Conservation (phyloP, 2,797 vertebrate species). For the Chrysocyon brachyurus region DNA sequence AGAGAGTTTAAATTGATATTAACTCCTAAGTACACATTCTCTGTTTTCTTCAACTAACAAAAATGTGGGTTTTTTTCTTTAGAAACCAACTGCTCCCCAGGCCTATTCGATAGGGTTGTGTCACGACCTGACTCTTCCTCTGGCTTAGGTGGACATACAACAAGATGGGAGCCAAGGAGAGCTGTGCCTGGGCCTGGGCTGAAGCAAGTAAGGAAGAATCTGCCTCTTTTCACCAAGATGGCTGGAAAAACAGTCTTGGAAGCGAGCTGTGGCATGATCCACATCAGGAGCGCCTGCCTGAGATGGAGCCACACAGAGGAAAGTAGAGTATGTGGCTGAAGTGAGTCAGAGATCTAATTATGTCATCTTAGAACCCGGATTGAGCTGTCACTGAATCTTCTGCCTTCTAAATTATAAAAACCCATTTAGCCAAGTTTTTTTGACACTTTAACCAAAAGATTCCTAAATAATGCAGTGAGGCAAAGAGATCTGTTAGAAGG, state of each 20-base stretch:
- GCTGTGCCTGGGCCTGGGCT: background rate
- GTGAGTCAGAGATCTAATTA: background rate
- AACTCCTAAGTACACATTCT: background rate
- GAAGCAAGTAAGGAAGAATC: background rate
- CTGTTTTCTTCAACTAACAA: background rate
- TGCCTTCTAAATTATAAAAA: background rate
- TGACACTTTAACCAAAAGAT: constrained; percentile 9
- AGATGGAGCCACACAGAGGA: background rate
- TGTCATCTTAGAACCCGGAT: background rate
- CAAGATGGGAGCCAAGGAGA: background rate
- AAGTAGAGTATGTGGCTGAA: background rate
- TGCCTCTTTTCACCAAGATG: background rate
- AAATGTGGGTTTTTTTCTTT: background rate
- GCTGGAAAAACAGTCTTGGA: background rate
- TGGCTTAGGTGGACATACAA: background rate
- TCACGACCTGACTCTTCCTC: background rate
- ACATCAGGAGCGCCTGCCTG: background rate
- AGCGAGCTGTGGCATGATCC: background rate
- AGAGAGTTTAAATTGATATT: background rate
- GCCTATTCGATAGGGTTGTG: background rate
- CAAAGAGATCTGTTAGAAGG: background rate
- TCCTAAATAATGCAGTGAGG: background rate
- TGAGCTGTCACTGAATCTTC: background rate
- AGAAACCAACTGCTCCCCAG: background rate
- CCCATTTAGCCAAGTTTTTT: constrained; percentile 25